Evolutionary conservation across 2,113 vertebrate species (phyloP), one percentile per base, ranked within the genome.

Genomic region (Syngnathus floridae): DNA sequence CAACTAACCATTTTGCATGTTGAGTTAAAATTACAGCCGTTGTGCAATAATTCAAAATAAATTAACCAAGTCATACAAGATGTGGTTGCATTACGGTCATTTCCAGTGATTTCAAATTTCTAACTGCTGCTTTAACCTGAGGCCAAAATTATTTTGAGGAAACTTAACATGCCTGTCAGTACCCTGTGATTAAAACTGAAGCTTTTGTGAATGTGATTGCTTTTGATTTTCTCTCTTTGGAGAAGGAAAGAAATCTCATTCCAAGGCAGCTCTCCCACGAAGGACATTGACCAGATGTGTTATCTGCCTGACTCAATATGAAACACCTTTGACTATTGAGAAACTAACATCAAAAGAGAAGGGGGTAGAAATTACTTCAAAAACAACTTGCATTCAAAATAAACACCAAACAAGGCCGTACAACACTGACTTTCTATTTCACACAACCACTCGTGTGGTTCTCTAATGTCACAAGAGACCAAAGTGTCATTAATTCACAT

Each of bases 321-420:
- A 90, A 90, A 90, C 90, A 89, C 87, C 86, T 90, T 83, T 67
- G 36, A 61, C 69, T 75, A 86, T 79, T 86, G 75, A 86, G 74
- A 83, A 61, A 65, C 21, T 43, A 70, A 84, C 78, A 81, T 86
- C 80, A 84, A 75, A 89, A 69, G 62, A 58, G 71, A 66, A 65
- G 56, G 66, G 69, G 78, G 26, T 31, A 64, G 69, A 86, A 62
- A 69, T 73, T 74, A 75, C 72, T 73, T 64, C 67, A 48, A 79
- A 67, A 65, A 71, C 69, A 73, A 67, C 4, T 10, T 41, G 49
- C 71, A 73, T 69, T 79, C 56, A 77, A 75, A 82, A 49, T 52
- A 54, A 82, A 69, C 62, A 38, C 48, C 13, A 19, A 48, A 19
- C 16, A 17, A 48, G 16, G 14, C 45, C 45, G 16, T 19, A 51